phyloP scores from a whole-genome alignment of 2,797 vertebrate species.

The Bucorvus abyssinicus region DNA sequence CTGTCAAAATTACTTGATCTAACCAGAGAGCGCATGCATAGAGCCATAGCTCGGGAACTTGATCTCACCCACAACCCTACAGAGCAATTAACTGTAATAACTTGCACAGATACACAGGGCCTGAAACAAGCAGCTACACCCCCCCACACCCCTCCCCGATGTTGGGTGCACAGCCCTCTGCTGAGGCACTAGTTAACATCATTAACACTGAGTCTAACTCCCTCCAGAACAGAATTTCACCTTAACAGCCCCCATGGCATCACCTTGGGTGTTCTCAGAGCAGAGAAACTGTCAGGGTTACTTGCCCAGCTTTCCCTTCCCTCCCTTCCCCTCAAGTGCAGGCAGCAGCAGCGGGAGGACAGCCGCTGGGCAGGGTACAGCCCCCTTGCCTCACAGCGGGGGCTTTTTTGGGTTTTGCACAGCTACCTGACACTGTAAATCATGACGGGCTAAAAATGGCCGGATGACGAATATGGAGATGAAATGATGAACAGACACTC shows the following conservation, averaged over 20 bases:
- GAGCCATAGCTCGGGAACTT: background rate
- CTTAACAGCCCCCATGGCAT: background rate
- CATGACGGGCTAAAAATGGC: conserved; percentile 39
- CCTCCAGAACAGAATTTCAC: background rate
- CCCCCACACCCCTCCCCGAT: background rate
- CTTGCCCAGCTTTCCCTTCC: background rate
- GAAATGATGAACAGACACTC: background rate
- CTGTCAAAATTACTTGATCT: background rate
- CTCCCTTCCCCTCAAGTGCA: background rate
- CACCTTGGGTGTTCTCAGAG: background rate
- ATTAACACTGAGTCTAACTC: background rate
- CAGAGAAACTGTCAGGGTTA: background rate
- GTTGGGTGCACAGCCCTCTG: background rate
- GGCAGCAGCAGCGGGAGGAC: background rate
- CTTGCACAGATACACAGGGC: background rate
- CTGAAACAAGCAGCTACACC: background rate
- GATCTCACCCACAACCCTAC: background rate
- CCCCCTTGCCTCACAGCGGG: rapidly evolving
- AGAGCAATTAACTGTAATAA: background rate
- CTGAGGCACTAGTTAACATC: background rate
- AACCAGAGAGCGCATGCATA: background rate
- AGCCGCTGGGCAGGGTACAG: rapidly evolving
- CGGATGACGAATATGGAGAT: background rate
- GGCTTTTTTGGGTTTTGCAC: background rate
- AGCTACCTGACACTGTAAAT: background rate